phyloP scores from a whole-genome alignment of 1,140 invertebrate species.

The Drosophila ogumai region DNA sequence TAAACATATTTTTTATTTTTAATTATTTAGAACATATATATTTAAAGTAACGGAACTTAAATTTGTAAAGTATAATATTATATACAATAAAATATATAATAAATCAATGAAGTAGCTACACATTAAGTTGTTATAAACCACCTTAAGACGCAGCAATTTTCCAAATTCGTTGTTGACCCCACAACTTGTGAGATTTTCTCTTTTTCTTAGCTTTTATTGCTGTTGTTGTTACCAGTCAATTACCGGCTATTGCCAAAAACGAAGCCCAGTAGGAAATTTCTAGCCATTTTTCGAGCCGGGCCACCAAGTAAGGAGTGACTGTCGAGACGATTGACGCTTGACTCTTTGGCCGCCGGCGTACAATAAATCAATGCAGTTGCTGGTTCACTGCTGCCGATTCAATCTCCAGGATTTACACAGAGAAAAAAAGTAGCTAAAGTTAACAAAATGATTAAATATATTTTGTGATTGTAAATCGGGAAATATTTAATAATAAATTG shows the following conservation, averaged over 20 bases:
- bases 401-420: constrained; percentile 12
- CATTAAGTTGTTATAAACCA: constrained; percentile 5
- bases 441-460: neutral
- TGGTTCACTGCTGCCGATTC: constrained; percentile 25
- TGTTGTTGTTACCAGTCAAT: constrained; percentile 22
- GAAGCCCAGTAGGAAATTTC: constrained; percentile 65
- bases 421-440: neutral
- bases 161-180: constrained; percentile 18
- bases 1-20: too few species aligned
- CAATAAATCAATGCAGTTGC: constrained; percentile 67
- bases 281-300: constrained; percentile 55
- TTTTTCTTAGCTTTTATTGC: constrained; percentile 7
- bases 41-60: too few species aligned
- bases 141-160: constrained; percentile 6
- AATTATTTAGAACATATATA: too few species aligned
- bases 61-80: too few species aligned
- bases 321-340: constrained; percentile 65
- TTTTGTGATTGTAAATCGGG: neutral
- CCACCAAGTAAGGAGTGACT: constrained; percentile 52
- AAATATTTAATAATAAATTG: neutral
- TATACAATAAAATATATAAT: too few species aligned
- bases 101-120: too few species aligned
- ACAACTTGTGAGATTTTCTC: constrained; percentile 44
- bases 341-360: constrained; percentile 62
- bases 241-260: constrained; percentile 44